Evolutionary conservation across 2,797 vertebrate species (phyloP).

Genomic region (Rhinogobio ventralis): DNA sequence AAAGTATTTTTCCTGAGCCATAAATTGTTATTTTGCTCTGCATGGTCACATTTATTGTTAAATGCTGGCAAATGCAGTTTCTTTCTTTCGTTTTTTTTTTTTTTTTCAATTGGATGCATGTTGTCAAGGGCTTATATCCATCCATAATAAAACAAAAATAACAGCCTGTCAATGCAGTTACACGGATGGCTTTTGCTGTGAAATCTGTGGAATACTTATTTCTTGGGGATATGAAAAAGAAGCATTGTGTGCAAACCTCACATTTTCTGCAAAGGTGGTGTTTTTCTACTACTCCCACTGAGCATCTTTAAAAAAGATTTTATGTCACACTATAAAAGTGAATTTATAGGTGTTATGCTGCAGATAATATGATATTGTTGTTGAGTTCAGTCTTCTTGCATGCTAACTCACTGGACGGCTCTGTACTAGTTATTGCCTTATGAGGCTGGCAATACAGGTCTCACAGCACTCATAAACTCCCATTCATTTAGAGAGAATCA

Average conservation of each 20-base stretch:
- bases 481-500: slow-evolving; percentile 12
- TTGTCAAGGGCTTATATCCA: background rate
- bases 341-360: background rate
- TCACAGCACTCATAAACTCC: background rate
- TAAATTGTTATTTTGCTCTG: background rate
- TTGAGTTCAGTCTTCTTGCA: slow-evolving; percentile 10
- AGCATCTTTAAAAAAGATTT: background rate
- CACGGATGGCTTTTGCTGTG: background rate
- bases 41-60: background rate
- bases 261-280: slow-evolving; percentile 8
- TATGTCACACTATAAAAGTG: background rate
- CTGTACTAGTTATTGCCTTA: background rate
- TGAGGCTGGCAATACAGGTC: background rate
- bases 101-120: slow-evolving; percentile 10
- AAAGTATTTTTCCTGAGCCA: background rate
- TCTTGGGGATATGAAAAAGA: slow-evolving; percentile 17
- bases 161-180: background rate
- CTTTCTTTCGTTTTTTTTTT: background rate
- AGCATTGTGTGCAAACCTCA: background rate
- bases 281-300: background rate
- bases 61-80: background rate
- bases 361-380: background rate
- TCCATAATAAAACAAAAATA: slow-evolving; percentile 15
- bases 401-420: background rate
- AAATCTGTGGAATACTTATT: slow-evolving; percentile 22